phyloP scores from a whole-genome alignment of 2,888 invertebrate genomes.

The Leptopilina drosophilae region DNA sequence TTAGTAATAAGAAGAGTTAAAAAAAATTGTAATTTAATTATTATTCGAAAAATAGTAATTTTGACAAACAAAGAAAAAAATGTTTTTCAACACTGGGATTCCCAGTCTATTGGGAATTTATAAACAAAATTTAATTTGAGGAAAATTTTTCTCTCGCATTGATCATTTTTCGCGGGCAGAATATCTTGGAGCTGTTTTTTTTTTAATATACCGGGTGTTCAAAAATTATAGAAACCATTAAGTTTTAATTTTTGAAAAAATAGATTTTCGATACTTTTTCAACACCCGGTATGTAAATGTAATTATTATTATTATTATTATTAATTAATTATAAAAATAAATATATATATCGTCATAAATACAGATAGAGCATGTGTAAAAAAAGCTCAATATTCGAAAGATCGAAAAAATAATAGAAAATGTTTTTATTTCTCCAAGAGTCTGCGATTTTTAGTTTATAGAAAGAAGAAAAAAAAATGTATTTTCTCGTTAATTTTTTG shows the following conservation, averaged over 20 bases:
- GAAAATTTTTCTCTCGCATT: constrained; percentile 30
- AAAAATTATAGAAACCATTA: no score
- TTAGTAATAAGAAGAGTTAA: no score
- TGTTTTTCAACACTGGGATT: no score
- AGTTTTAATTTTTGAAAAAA: no score
- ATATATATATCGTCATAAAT: constrained; percentile 42
- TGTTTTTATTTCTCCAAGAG: constrained; percentile 34
- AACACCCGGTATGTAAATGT: constrained; percentile 12
- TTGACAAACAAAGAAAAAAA: no score
- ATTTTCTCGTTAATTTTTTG: constrained; percentile 11
- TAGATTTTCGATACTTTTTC: no score
- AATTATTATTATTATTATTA: constrained; percentile 47
- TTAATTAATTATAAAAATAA: constrained; percentile 52
- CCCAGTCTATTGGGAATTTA: no score
- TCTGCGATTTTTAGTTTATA: background rate
- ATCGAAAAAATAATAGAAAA: constrained; percentile 50
- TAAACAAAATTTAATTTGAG: background rate
- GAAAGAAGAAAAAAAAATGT: background rate
- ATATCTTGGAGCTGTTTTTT: constrained; percentile 54
- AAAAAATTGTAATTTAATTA: no score
- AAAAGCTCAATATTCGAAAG: constrained; percentile 44
- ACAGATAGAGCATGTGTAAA: constrained; percentile 51
- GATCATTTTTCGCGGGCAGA: constrained; percentile 47
- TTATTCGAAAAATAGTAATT: no score
- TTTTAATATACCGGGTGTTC: constrained; percentile 35